A percentile compares a stretch with the other conserved stretches of the same genome.
Conservation (phyloP, 2,113 vertebrate species). For the Orycteropus afer region DNA sequence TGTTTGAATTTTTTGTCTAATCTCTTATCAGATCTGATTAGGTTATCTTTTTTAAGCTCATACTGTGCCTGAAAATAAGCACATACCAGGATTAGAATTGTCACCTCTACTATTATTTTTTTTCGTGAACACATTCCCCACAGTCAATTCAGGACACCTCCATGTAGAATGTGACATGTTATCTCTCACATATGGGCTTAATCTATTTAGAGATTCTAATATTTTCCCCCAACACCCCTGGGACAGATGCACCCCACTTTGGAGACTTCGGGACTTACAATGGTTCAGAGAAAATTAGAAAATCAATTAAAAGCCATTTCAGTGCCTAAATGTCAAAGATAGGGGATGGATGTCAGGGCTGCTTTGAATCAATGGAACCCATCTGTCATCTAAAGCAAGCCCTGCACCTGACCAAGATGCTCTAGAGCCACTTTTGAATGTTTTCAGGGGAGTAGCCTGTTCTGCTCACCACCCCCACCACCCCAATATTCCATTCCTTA, state of each 20-base stretch:
- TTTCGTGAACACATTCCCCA: not conserved
- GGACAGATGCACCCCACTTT: not conserved
- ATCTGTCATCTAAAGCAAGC: not conserved
- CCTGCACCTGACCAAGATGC: not conserved
- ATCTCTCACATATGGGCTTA: not conserved
- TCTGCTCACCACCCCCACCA: too few species aligned
- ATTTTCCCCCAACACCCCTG: not conserved
- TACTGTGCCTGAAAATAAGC: not conserved
- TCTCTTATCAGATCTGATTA: not conserved
- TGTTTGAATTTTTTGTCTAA: not conserved
- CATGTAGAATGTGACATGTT: not conserved
- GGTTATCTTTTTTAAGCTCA: not conserved
- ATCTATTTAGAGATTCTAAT: conserved; percentile 2
- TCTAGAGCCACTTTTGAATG: not conserved
- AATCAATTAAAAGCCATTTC: conserved; percentile 30
- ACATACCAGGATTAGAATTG: not conserved
- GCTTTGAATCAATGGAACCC: not conserved
- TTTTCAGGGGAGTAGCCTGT: not conserved
- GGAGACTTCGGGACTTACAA: not conserved
- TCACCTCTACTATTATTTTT: not conserved
- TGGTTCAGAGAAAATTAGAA: conserved; percentile 1
- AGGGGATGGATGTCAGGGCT: not conserved
- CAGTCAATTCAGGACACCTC: not conserved
- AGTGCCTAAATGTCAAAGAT: not conserved
- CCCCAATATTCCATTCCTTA: not conserved